phyloP scores from a whole-genome alignment of 2,888 invertebrate genomes.

The Thysanoteuthis rhombus region DNA sequence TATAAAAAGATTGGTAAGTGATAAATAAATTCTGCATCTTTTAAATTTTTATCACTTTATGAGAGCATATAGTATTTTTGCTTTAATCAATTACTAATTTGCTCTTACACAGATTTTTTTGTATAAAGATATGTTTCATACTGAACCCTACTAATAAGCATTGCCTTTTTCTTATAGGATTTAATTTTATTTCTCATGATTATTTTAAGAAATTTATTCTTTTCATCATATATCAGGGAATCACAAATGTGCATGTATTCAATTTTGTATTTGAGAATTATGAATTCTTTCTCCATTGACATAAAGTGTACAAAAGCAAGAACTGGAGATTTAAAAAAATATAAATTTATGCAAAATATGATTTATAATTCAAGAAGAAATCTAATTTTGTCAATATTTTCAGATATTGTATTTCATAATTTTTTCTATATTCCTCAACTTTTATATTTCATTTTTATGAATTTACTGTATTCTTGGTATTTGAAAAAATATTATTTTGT shows the following conservation, averaged over 20 bases:
- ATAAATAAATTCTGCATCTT: neutral
- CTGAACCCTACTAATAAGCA: neutral
- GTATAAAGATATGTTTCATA: neutral
- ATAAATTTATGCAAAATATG: neutral
- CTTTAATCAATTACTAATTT: neutral
- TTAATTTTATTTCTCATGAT: no score
- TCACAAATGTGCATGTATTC: no score
- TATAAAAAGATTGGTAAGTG: conserved; percentile 20
- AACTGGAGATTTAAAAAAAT: neutral
- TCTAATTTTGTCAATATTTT: no score
- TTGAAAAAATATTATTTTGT: neutral
- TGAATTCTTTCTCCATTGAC: no score
- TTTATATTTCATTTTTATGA: neutral
- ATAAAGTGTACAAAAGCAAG: no score
- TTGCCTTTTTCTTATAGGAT: no score
- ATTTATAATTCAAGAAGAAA: neutral
- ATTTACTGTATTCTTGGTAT: neutral
- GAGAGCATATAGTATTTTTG: neutral
- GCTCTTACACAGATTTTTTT: neutral
- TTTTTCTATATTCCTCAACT: neutral
- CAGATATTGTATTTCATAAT: neutral
- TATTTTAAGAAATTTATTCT: no score
- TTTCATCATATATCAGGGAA: no score
- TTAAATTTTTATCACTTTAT: neutral
- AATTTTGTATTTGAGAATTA: no score